A percentile compares a stretch with the other conserved stretches of the same genome.
These are phyloP conservation scores for Nebria ingens DNA, from an alignment of 1,140 invertebrate species.

Conservation along the genomic window DNA sequence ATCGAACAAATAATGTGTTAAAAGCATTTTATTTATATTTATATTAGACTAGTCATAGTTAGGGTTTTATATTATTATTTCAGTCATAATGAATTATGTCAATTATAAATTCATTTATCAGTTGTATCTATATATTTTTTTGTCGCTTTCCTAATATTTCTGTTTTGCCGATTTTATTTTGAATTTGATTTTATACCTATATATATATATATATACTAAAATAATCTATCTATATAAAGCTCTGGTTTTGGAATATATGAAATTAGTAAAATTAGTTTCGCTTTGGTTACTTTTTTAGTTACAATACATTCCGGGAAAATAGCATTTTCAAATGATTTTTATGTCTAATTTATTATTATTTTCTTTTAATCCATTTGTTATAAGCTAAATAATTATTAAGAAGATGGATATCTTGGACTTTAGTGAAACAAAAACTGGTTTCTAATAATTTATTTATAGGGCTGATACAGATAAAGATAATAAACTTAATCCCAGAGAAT, in stretches of 20 bases:
- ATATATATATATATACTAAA: no score
- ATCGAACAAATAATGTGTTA: neutral
- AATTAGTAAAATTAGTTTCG: no score
- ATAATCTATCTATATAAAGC: no score
- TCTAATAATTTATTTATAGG: conserved; percentile 37
- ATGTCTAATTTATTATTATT: neutral
- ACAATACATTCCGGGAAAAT: no score
- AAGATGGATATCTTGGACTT: neutral
- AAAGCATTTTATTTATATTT: neutral
- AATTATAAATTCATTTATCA: no score
- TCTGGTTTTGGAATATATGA: no score
- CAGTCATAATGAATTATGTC: no score
- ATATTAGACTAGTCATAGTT: neutral
- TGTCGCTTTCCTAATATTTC: no score
- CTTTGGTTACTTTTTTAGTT: no score
- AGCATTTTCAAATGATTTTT: neutral
- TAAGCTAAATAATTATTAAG: neutral
- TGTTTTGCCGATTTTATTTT: no score
- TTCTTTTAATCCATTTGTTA: neutral
- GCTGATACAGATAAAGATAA: conserved; percentile 56
- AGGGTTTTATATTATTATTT: no score
- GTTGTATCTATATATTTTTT: neutral
- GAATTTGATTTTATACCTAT: no score
- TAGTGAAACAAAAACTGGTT: neutral
- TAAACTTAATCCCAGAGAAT: conserved; percentile 50